phyloP scores from a whole-genome alignment of 2,797 vertebrate genomes.

The Xenops minutus region DNA sequence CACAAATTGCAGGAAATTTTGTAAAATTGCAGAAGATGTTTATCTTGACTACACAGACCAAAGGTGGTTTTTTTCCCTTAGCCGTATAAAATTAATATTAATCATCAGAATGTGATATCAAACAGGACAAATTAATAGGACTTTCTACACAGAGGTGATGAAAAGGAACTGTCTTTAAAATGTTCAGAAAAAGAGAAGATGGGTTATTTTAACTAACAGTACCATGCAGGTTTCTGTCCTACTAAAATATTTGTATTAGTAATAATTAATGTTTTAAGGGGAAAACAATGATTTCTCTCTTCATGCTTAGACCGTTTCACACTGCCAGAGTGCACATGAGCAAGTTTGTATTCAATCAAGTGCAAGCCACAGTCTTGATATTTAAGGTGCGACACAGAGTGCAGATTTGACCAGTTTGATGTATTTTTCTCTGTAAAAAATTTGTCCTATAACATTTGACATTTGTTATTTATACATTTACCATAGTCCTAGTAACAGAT shows the following conservation, averaged over 20 bases:
- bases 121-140: not conserved
- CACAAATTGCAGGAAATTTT: not conserved
- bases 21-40: not conserved
- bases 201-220: not conserved
- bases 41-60: not conserved
- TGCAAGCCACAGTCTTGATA: not conserved
- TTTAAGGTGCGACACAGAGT: not conserved
- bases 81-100: not conserved
- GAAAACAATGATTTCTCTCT: slow-evolving; percentile 1
- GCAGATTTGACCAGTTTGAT: not conserved
- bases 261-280: not conserved
- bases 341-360: not conserved
- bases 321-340: not conserved
- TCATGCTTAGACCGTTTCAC: not conserved
- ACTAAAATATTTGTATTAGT: not conserved
- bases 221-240: not conserved
- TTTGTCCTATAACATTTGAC: not conserved
- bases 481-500: not conserved
- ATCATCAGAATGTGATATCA: not conserved
- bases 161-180: not conserved
- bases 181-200: not conserved
- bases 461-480: not conserved
- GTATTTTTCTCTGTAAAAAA: not conserved
- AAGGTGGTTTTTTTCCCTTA: not conserved
- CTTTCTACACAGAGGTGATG: not conserved